A percentile compares a stretch with the other conserved stretches of the same genome.
Evolutionary conservation across 2,797 vertebrate species (phyloP).

Genomic region (Danio aesculapii): DNA sequence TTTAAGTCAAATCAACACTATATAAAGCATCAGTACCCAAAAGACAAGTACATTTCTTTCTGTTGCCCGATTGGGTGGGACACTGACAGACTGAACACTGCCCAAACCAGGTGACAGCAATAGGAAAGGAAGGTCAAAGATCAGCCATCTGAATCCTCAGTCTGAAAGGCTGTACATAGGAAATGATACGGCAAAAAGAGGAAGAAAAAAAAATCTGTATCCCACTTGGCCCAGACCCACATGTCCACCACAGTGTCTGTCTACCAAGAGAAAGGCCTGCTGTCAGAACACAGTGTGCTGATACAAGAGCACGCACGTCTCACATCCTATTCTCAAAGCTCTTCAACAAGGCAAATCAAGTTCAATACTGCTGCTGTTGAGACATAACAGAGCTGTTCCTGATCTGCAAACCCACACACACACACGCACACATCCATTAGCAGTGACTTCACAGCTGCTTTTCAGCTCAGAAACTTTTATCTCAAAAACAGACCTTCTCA

Average conservation of each 20-base stretch:
- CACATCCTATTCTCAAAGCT: conserved; percentile 8
- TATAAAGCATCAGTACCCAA: neutral
- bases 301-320: neutral
- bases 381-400: conserved; percentile 16
- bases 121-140: conserved; percentile 51
- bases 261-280: conserved; percentile 16
- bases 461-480: conserved; percentile 65
- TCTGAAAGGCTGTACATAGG: conserved; percentile 29
- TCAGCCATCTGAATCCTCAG: conserved; percentile 42
- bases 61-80: conserved; percentile 4
- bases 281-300: conserved; percentile 28
- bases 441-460: conserved; percentile 60
- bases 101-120: conserved; percentile 49
- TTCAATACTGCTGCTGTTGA: conserved; percentile 22
- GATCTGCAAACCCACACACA: neutral
- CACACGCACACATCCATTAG: neutral
- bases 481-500: conserved; percentile 70
- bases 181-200: conserved; percentile 31
- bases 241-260: conserved; percentile 26
- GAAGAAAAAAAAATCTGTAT: conserved; percentile 40
- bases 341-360: conserved; percentile 28
- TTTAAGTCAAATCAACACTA: neutral
- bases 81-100: neutral
- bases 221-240: conserved; percentile 22
- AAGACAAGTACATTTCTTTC: neutral